These are phyloP conservation scores for Platysteira castanea DNA, from an alignment of 2,113 vertebrate species.

Conservation along the genomic window DNA sequence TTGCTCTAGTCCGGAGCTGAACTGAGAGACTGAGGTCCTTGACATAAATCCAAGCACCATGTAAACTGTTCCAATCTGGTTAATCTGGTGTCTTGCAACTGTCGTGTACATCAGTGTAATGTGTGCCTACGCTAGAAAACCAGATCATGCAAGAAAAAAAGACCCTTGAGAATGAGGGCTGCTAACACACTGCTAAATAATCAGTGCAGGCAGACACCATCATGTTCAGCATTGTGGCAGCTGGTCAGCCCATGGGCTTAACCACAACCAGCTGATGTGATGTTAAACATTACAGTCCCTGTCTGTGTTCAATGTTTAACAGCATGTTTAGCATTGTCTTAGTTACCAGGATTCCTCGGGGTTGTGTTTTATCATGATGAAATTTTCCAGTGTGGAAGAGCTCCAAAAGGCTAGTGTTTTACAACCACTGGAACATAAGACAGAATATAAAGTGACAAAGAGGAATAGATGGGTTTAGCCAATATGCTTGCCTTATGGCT, in stretches of 20 bases:
- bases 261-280: conserved; percentile 55
- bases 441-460: not conserved
- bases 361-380: conserved; percentile 50
- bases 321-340: conserved; percentile 59
- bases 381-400: conserved; percentile 52
- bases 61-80: not conserved
- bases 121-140: not conserved
- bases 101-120: not conserved
- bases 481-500: not conserved
- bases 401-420: conserved; percentile 32
- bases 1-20: not conserved
- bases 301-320: conserved; percentile 40
- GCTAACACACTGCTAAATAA: conserved; percentile 5
- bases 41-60: not conserved
- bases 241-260: conserved; percentile 50
- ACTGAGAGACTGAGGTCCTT: not conserved
- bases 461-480: not conserved
- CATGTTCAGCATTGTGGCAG: conserved; percentile 6
- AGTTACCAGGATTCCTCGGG: conserved; percentile 36
- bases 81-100: not conserved
- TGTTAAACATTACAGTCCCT: conserved; percentile 43
- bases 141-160: not conserved
- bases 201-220: not conserved
- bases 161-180: not conserved
- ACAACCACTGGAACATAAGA: conserved; percentile 5